Base-by-base conservation (phyloP, 64 coral and sea anemone species). In the Montipora efflorescens region DNA sequence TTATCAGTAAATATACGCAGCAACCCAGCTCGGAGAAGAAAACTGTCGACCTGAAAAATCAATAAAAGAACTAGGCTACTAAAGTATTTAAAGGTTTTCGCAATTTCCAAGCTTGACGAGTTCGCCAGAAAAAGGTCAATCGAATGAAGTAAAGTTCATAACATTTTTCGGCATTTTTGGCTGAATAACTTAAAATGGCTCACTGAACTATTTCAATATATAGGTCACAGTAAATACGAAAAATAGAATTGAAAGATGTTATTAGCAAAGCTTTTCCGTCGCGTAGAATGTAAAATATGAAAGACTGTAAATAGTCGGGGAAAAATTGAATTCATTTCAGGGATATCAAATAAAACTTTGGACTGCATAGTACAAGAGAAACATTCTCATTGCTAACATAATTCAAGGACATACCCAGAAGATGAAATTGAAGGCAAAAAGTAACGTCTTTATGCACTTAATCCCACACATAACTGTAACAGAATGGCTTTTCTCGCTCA, bases 361-460 rank as follows among this genome's bases (percentile, higher is more conserved):
- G 80, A 50, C 77, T 82, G 14, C 2, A 79, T 11, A 18, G 64
- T 14, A 13, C 4, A 69, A 69, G 61, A 64, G 14, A 12, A 64
- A 64, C 61, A 15, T 12, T 18, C 8, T 52, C 47, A 79, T 14
- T 50, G 71, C 5, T 18, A 5, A 74, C 3, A 28, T 47, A 67
- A 28, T 28, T 52, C n/a, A 12, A 28, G 72, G 1, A 87, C 95
- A 77, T 89, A 97, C 92, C 95, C 92, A 97, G 62, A 97, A 97
- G 50, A 97, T 94, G 74, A 97, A 97, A 77, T 97, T 97, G 83
- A 97, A 97, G 6, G 83, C 85, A 22, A 97, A 97, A 51, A 97
- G 83, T 0, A 97, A 71, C 66, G 80, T 94, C 58, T 97, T 97
- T 0, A 93, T 73, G 28, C 92, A 94, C 74, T 88, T 97, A 45